These are phyloP conservation scores for Formica exsecta DNA, from an alignment of 1,140 invertebrate species.

Conservation along the genomic window DNA sequence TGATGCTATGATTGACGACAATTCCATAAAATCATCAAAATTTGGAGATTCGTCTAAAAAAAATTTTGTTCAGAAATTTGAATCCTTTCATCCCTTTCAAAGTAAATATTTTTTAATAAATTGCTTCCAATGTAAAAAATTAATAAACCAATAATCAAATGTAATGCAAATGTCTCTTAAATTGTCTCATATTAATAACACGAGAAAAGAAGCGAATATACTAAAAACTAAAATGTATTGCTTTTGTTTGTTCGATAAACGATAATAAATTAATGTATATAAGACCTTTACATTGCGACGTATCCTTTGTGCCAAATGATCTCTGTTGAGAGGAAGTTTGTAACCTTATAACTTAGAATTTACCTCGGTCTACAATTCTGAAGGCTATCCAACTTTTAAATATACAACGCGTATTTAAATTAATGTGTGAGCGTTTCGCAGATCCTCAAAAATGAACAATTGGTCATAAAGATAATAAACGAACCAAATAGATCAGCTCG, in stretches of 20 bases:
- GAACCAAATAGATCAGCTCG: conserved; percentile 26
- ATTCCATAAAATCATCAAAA: neutral
- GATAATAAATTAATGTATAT: conserved; percentile 40
- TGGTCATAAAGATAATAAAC: neutral
- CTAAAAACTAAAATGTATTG: neutral
- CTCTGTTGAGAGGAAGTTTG: neutral
- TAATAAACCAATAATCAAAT: neutral
- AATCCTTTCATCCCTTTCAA: neutral
- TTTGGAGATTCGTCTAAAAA: neutral
- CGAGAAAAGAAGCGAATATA: conserved; percentile 5
- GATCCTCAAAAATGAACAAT: neutral
- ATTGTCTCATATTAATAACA: conserved; percentile 19
- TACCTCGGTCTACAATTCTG: neutral
- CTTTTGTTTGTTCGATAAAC: conserved; percentile 20
- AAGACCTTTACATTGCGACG: neutral
- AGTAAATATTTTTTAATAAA: neutral
- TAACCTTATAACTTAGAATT: conserved; percentile 10
- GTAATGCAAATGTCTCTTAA: neutral
- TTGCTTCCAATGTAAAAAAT: neutral
- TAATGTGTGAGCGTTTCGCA: neutral
- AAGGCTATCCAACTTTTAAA: neutral
- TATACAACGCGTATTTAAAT: neutral
- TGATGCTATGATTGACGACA: neutral
- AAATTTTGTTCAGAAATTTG: neutral
- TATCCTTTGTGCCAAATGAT: neutral